Percentiles rank a stretch among this genome's conserved stretches.
These are phyloP conservation scores for Budorcas taxicolor DNA, from an alignment of 2,113 vertebrate genomes.

Conservation along the genomic window DNA sequence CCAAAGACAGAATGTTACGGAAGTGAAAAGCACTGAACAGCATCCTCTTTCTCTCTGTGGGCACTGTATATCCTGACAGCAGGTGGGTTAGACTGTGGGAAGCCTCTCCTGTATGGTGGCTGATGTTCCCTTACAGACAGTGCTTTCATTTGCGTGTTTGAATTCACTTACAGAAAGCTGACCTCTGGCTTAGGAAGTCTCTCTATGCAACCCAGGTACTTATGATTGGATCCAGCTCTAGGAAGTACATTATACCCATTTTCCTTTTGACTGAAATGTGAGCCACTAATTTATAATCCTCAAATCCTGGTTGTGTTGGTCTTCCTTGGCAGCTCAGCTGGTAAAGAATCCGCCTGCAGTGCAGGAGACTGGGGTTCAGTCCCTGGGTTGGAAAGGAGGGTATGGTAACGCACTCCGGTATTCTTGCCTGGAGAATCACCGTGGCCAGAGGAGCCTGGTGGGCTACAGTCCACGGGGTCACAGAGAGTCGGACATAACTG, in stretches of 20 bases:
- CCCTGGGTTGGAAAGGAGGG: background rate
- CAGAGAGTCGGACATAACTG: rapidly evolving
- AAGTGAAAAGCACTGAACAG: background rate
- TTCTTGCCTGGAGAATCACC: background rate
- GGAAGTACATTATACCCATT: background rate
- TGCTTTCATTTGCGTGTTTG: background rate
- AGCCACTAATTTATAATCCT: background rate
- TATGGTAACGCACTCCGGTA: background rate
- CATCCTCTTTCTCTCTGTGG: background rate
- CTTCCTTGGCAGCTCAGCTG: background rate
- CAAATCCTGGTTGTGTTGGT: background rate
- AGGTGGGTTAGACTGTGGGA: background rate
- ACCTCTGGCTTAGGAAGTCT: background rate
- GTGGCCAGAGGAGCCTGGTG: background rate
- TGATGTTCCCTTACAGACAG: background rate
- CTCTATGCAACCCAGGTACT: background rate
- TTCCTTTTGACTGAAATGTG: background rate
- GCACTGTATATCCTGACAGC: background rate
- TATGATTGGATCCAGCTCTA: background rate
- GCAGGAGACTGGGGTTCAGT: background rate
- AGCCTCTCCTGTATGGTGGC: background rate
- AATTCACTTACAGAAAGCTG: background rate
- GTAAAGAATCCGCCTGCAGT: background rate
- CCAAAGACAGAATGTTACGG: background rate
- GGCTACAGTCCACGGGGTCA: background rate